Conservation (phyloP, 2,888 invertebrate genomes). For the Brachyptera putata region DNA sequence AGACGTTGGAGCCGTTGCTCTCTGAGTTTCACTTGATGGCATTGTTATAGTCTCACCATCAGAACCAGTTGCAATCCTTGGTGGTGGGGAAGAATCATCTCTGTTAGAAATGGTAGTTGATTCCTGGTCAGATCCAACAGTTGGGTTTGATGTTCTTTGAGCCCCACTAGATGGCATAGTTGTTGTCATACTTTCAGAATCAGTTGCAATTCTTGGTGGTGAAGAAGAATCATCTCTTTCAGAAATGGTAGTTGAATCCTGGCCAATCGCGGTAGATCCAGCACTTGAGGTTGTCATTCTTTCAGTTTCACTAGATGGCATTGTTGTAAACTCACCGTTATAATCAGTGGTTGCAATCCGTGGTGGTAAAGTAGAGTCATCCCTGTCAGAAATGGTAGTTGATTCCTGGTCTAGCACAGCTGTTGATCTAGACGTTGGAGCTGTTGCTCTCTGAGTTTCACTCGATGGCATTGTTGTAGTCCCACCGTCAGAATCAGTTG, state of each 20-base stretch:
- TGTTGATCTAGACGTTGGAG: too few relatives aligned
- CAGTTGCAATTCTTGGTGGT: conserved; percentile 2
- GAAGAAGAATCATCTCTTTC: neutral
- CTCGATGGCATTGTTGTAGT: conserved; percentile 15
- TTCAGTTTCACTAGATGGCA: conserved; percentile 1
- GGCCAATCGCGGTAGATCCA: conserved; percentile 17
- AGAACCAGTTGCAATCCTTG: too few relatives aligned
- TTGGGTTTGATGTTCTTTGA: conserved; percentile 16
- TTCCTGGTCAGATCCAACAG: conserved; percentile 14
- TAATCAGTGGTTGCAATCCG: neutral
- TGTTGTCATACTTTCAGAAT: conserved; percentile 27
- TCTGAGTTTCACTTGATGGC: conserved; percentile 26
- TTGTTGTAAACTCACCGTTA: neutral
- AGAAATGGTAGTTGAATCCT: neutral
- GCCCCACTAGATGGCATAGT: conserved; percentile 24
- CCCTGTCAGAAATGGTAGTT: too few relatives aligned
- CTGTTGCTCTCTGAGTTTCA: conserved; percentile 24
- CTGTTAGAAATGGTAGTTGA: neutral
- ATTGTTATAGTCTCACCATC: neutral
- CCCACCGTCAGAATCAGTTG: neutral
- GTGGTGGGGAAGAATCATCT: conserved; percentile 23
- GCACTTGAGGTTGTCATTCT: conserved; percentile 15
- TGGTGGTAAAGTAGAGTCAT: too few relatives aligned
- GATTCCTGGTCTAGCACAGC: too few relatives aligned
- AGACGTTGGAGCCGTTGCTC: neutral